Conservation (phyloP, 1,140 invertebrate genomes). For the Littorina saxatilis region DNA sequence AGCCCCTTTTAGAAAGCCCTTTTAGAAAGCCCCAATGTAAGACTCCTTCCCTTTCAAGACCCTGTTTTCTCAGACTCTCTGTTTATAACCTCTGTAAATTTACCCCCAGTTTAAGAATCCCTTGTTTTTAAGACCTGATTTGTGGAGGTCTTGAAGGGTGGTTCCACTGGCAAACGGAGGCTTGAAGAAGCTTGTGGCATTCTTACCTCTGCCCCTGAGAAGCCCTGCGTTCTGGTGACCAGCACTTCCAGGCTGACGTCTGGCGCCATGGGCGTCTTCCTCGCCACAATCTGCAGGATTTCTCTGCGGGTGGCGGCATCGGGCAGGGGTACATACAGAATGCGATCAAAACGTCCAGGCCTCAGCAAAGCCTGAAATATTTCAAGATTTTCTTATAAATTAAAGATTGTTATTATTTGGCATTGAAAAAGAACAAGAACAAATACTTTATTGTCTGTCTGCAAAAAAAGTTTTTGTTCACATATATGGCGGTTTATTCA, state of each 20-base stretch:
- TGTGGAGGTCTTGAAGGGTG: too few relatives aligned
- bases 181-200: too few relatives aligned
- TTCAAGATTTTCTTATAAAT: too few relatives aligned
- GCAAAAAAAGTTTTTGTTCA: background rate
- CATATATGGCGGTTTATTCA: background rate
- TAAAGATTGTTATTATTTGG: background rate
- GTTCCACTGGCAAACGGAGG: too few relatives aligned
- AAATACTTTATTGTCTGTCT: background rate
- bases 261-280: slow-evolving; percentile 80
- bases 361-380: slow-evolving; percentile 86
- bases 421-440: background rate
- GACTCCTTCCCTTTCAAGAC: too few relatives aligned
- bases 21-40: too few relatives aligned
- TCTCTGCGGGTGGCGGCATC: slow-evolving; percentile 82
- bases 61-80: too few relatives aligned
- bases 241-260: slow-evolving; percentile 82
- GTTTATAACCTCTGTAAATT: too few relatives aligned
- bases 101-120: too few relatives aligned
- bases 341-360: slow-evolving; percentile 90
- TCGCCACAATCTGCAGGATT: slow-evolving; percentile 82
- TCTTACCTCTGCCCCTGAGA: slow-evolving; percentile 92
- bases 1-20: too few relatives aligned
- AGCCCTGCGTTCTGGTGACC: slow-evolving; percentile 83
- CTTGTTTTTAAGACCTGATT: too few relatives aligned
- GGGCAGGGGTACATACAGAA: slow-evolving; percentile 92